Base-by-base conservation (phyloP, 2,113 vertebrate species). In the Leptobrachium ailaonicum region DNA sequence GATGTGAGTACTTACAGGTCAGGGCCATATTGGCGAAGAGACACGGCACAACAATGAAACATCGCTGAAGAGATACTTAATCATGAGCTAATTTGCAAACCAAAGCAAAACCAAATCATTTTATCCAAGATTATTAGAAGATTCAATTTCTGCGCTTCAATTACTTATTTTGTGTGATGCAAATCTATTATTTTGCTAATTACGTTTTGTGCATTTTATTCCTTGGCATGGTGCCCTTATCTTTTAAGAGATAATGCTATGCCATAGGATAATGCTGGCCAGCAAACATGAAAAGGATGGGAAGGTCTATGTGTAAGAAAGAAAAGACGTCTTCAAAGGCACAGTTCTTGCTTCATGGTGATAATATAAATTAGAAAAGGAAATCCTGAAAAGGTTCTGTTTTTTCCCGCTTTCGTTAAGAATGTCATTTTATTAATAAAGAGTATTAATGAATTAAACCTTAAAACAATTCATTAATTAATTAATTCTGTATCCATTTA, bases 1-100 rank as follows among this genome's bases (percentile, higher is more conserved):
- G 90, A 85, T 87, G 79, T 83, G 87, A 91, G 91, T 90, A 90
- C 85, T 76, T 87, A 84, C 70, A 83, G 93, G 90, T 93, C 92
- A 92, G 90, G 89, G 89, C 74, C 75, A 86, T 67, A 85, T 90
- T 92, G 86, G 88, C 85, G 86, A 86, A 83, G 79, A 86, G 86
- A 83, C 89, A 83, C 71, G 83, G 68, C 86, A 88, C 91, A 85
- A 92, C 91, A 95, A 92, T 91, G 87, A 87, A 82, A 4, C 83
- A 50, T 56, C 84, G 87, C 87, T 92, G 87, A 86, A 92, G 89
- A 92, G 92, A 93, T 86, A 86, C 93, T 93, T 92, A 92, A 92
- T 93, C 90, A 93, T 92, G 90, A 92, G 89, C 92, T 94, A 90
- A 94, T 94, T 94, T 93, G 92, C 89, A 93, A 93, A 92, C 90